These are phyloP conservation scores for Pycnonotus jocosus DNA, from an alignment of 2,113 vertebrate genomes.

Conservation along the genomic window DNA sequence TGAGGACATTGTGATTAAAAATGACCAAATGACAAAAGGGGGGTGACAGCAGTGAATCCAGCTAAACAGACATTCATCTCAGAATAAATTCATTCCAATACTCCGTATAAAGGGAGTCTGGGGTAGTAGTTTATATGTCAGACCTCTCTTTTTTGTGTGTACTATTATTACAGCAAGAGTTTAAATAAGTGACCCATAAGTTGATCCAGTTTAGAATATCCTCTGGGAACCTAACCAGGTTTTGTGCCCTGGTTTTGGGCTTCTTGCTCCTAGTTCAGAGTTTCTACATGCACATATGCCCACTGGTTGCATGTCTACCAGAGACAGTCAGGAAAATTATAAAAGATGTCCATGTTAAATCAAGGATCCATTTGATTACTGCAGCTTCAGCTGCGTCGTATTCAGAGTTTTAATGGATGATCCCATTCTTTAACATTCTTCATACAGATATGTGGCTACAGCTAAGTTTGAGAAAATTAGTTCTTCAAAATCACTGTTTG, in stretches of 20 bases:
- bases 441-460: background rate
- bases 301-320: background rate
- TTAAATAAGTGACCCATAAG: background rate
- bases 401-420: background rate
- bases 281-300: background rate
- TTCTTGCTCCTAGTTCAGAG: background rate
- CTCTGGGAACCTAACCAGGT: background rate
- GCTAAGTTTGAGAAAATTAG: background rate
- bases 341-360: background rate
- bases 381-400: background rate
- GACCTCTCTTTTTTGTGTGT: background rate
- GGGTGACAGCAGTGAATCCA: background rate
- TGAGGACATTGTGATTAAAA: background rate
- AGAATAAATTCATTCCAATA: background rate
- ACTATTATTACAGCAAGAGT: background rate
- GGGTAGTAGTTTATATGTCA: background rate
- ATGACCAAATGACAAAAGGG: background rate
- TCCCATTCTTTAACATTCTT: background rate
- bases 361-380: background rate
- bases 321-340: background rate
- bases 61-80: background rate
- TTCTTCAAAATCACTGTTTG: background rate
- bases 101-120: background rate
- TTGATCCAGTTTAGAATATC: background rate
- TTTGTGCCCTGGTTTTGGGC: background rate